These are phyloP conservation scores for Tubulanus polymorphus DNA, from an alignment of 2,888 invertebrate species.

Conservation along the genomic window DNA sequence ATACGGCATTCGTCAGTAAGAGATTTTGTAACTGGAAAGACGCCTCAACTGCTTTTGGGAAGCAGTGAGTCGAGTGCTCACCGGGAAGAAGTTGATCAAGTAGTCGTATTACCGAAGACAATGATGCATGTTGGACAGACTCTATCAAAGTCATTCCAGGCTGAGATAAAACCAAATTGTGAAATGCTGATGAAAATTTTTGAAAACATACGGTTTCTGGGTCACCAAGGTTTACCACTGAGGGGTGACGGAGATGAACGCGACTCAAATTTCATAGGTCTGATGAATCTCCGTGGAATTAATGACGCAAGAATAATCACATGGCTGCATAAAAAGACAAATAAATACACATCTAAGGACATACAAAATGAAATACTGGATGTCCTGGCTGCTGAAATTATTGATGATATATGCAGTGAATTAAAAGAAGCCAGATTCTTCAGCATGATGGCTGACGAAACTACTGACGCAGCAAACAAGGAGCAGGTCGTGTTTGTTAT, in stretches of 20 bases:
- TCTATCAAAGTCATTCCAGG: no score
- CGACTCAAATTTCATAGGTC: slow-evolving; percentile 20
- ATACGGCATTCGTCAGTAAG: slow-evolving; percentile 13
- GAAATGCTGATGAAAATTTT: slow-evolving; percentile 17
- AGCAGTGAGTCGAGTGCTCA: slow-evolving; percentile 18
- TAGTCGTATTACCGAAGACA: no score
- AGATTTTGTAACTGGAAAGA: slow-evolving; percentile 24
- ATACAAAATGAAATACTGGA: slow-evolving; percentile 24
- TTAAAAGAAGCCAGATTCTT: slow-evolving; percentile 11
- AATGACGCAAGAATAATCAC: slow-evolving; percentile 11
- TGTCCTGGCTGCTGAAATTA: slow-evolving; percentile 18
- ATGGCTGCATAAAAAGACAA: slow-evolving; percentile 20
- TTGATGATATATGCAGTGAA: slow-evolving; percentile 14
- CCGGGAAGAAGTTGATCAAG: slow-evolving; percentile 14
- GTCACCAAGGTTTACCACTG: slow-evolving; percentile 18
- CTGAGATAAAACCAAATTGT: slow-evolving; percentile 18
- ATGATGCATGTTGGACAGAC: no score
- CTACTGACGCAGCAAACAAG: slow-evolving; percentile 21
- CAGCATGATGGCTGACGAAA: slow-evolving; percentile 23
- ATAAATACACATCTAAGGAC: slow-evolving; percentile 21
- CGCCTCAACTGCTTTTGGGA: slow-evolving; percentile 13
- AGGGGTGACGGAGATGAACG: slow-evolving; percentile 20
- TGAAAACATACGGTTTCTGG: slow-evolving; percentile 18
- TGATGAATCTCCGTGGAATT: slow-evolving; percentile 16
- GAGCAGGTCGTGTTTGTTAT: slow-evolving; percentile 25